These are phyloP conservation scores for Heteropelma amictum DNA, from an alignment of 2,888 invertebrate genomes.

Conservation along the genomic window DNA sequence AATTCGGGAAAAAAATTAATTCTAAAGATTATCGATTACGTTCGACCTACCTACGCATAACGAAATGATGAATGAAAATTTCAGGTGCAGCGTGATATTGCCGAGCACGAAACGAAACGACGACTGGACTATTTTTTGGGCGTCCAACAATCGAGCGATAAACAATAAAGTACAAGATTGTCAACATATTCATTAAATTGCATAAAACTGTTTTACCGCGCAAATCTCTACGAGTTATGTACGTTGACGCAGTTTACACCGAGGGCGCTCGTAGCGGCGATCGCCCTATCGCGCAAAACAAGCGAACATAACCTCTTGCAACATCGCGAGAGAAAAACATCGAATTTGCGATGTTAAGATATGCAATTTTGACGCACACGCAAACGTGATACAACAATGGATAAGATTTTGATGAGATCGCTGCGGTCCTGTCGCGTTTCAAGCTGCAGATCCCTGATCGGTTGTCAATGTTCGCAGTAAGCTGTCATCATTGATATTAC, in stretches of 20 bases:
- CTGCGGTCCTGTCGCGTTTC: slow-evolving; percentile 59
- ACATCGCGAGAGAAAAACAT: not conserved
- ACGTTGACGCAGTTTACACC: no score
- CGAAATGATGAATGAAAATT: slow-evolving; percentile 38
- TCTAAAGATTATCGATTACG: no score
- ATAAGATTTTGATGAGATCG: slow-evolving; percentile 66
- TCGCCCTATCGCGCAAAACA: no score
- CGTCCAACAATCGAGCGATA: not conserved
- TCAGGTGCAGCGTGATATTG: slow-evolving; percentile 54
- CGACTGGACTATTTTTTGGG: slow-evolving; percentile 36
- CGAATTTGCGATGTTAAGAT: slow-evolving; percentile 22
- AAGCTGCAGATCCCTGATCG: slow-evolving; percentile 49
- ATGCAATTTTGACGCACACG: slow-evolving; percentile 30
- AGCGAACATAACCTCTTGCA: slow-evolving; percentile 7
- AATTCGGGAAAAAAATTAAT: not conserved
- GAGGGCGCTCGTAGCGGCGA: no score
- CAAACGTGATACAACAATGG: slow-evolving; percentile 60
- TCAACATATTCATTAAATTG: no score
- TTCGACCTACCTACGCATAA: no score
- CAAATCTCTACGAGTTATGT: not conserved
- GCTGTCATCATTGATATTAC: slow-evolving; percentile 21
- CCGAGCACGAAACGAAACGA: slow-evolving; percentile 52
- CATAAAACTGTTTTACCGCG: no score
- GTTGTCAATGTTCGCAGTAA: slow-evolving; percentile 65
- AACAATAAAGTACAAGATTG: no score